A percentile compares a stretch with the other conserved stretches of the same genome.
phyloP scores from a whole-genome alignment of 1,140 invertebrate genomes.

The Musca vetustissima region DNA sequence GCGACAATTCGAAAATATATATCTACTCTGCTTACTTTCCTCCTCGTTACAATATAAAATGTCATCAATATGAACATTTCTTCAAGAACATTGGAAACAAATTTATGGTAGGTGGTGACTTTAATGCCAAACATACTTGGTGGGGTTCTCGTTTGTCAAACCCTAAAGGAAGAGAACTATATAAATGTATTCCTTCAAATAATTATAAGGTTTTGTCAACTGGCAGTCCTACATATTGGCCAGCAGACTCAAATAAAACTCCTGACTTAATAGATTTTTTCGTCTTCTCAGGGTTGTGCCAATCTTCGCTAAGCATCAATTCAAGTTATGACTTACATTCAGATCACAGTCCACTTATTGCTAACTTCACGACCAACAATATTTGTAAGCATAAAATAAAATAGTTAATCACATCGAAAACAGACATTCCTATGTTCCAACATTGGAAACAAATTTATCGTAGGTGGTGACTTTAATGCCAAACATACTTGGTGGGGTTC shows the following conservation, averaged over 20 bases:
- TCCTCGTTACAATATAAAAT: slow-evolving; percentile 1
- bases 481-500: no score
- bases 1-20: slow-evolving; percentile 2
- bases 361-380: neutral
- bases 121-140: neutral
- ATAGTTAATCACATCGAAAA: neutral
- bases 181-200: neutral
- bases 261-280: neutral
- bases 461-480: no score
- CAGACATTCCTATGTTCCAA: neutral
- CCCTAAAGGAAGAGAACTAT: slow-evolving; percentile 2
- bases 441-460: no score
- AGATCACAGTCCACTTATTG: neutral
- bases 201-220: neutral
- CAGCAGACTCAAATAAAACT: neutral
- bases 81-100: neutral
- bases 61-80: slow-evolving; percentile 21
- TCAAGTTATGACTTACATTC: neutral
- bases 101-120: slow-evolving; percentile 1
- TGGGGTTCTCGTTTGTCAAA: slow-evolving; percentile 1
- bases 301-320: neutral
- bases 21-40: slow-evolving; percentile 11
- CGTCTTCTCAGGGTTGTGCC: neutral
- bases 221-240: slow-evolving; percentile 8
- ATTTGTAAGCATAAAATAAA: neutral